Evolutionary conservation across 2,888 invertebrate genomes (phyloP), one percentile per base, ranked within the genome.

Genomic region (Parnassius glacialis): DNA sequence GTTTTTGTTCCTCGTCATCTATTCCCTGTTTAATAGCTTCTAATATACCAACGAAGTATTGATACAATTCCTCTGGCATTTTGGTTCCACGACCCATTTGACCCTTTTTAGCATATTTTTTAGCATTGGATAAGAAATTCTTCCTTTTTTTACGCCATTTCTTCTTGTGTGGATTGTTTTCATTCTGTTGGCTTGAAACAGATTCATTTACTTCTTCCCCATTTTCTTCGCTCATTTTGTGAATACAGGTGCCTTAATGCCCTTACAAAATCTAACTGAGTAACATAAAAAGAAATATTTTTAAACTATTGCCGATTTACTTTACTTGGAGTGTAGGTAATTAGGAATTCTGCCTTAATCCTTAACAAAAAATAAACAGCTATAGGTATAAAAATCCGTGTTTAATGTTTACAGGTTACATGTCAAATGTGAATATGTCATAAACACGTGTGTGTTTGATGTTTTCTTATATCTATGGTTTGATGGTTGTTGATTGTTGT

Each of bases 21-120:
- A 95, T 94, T 2, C 94, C 95, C 60, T 93, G 93, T 66, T 94
- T 94, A 78, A 95, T 94, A 0, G 93, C 89, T 74, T 96, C 96
- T 74, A 96, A 85, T 65, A 96, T 95, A 51, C 94, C 93, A 9
- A 96, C 93, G 76, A 96, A 96, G 79, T 96, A 97, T 70, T 94
- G 94, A 72, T 95, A 96, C 7, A 95, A 93, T 65, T 96, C 96
- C 9, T 94, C 92, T 43, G 95, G 94, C 57, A 97, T 92, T 71
- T 94, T 92, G 0, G 93, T 92, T 0, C 96, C 96, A 52, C 95
- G 92, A 0, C 96, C 96, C 81, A 93, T 94, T 73, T 93, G 93
- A 0, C 96, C 96, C 70, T 94, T 94, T 70, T 95, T 95, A 0
- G 93, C 95, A 78, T 95, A 95, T 74, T 95, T 96, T 75, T 95